phyloP scores from a whole-genome alignment of 2,888 invertebrate genomes.

The Parthenolecanium corni region DNA sequence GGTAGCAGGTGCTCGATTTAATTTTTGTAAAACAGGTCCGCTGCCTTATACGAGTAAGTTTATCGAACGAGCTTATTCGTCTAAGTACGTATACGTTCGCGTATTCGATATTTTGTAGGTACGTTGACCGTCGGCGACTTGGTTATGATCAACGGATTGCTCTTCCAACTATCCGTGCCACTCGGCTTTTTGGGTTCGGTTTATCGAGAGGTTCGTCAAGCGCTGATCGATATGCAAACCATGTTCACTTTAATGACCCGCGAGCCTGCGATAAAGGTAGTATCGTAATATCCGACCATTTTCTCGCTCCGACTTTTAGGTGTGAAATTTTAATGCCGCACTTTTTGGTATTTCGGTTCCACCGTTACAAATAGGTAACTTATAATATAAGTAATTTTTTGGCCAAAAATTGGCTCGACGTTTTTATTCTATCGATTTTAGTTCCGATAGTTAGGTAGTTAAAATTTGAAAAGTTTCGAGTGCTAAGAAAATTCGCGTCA shows the following conservation, averaged over 20 bases:
- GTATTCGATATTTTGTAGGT: conserved; percentile 45
- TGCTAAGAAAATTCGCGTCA: no score
- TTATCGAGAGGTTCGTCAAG: conserved; percentile 93
- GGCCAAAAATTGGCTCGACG: no score
- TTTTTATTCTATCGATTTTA: no score
- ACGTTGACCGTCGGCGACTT: conserved; percentile 94
- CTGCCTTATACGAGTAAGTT: no score
- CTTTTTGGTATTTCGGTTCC: not conserved
- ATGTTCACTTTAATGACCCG: conserved; percentile 95
- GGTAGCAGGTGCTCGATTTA: no score
- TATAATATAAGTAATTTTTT: no score
- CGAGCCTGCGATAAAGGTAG: conserved; percentile 62
- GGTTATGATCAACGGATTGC: conserved; percentile 94
- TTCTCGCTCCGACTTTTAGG: not conserved
- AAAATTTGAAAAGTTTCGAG: no score
- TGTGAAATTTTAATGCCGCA: not conserved
- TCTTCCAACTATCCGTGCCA: conserved; percentile 95
- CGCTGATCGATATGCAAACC: conserved; percentile 94
- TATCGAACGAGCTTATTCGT: no score
- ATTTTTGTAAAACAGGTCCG: no score
- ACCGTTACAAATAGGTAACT: not conserved
- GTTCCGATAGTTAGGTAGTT: no score
- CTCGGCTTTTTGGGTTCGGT: conserved; percentile 96
- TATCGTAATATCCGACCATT: not conserved
- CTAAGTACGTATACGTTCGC: no score